Percentiles rank a stretch among this genome's conserved stretches.
These are phyloP conservation scores for Alviniconcha marisindica DNA, from an alignment of 1,140 invertebrate genomes.

Conservation along the genomic window DNA sequence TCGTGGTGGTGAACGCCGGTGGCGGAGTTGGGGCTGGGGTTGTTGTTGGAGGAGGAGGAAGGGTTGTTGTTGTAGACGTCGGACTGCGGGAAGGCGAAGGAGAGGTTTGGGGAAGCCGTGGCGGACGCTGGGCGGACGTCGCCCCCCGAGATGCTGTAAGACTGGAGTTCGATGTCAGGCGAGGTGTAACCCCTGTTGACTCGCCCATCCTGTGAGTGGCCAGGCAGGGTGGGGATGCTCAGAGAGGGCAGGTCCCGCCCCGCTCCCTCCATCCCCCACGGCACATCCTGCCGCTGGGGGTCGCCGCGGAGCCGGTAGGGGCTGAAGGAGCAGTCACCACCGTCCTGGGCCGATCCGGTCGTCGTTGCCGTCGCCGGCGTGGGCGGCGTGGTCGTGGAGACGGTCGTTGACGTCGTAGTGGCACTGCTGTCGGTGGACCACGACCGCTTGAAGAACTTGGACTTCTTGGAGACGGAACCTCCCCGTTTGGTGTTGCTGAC, in stretches of 20 bases:
- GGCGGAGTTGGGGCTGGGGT: conserved; percentile 5
- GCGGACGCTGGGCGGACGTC: neutral
- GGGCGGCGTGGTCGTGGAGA: neutral
- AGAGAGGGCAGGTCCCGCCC: conserved; percentile 40
- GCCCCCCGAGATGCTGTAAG: conserved; percentile 46
- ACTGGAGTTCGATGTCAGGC: conserved; percentile 69
- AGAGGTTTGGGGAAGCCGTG: conserved; percentile 5
- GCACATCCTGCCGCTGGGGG: neutral
- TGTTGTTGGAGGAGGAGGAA: neutral
- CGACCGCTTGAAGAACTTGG: conserved; percentile 22
- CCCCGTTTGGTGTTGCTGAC: neutral
- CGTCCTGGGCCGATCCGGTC: neutral
- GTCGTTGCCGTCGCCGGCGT: conserved; percentile 30
- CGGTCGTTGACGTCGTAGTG: neutral
- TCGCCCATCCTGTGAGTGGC: conserved; percentile 54
- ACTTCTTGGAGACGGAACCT: neutral
- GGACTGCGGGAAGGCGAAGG: conserved; percentile 12
- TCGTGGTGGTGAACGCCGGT: conserved; percentile 13
- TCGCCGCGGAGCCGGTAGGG: neutral
- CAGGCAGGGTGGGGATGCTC: conserved; percentile 40
- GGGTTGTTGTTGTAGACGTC: neutral
- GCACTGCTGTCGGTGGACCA: conserved; percentile 17
- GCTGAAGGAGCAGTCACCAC: neutral
- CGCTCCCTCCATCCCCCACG: conserved; percentile 40
- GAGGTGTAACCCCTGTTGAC: conserved; percentile 69